These are phyloP conservation scores for Limenitis camilla DNA, from an alignment of 2,888 invertebrate species.

Conservation along the genomic window DNA sequence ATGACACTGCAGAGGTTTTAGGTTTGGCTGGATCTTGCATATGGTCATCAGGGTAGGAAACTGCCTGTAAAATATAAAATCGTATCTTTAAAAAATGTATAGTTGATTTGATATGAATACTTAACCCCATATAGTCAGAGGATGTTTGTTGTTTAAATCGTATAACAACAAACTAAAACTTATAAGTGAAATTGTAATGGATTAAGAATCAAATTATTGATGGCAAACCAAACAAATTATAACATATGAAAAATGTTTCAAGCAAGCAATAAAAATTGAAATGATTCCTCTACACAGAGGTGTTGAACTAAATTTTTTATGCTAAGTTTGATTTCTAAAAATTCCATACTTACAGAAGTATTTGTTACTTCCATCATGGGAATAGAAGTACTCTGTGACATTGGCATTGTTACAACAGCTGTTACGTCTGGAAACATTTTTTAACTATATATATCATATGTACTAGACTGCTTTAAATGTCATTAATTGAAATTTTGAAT, in stretches of 20 bases:
- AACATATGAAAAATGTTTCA: too few species aligned
- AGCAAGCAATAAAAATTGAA: too few species aligned
- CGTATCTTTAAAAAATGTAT: too few species aligned
- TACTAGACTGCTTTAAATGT: too few species aligned
- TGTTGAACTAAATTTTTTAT: neutral
- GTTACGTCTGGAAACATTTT: constrained; percentile 58
- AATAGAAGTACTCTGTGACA: constrained; percentile 62
- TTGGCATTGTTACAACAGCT: constrained; percentile 67
- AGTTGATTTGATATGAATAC: too few species aligned
- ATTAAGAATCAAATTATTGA: too few species aligned
- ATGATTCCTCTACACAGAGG: too few species aligned
- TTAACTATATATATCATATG: neutral
- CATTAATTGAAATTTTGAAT: neutral
- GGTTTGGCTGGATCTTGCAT: constrained; percentile 66
- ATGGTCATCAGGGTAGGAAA: constrained; percentile 63
- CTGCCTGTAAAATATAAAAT: constrained; percentile 40
- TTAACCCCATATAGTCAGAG: too few species aligned
- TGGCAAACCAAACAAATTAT: too few species aligned
- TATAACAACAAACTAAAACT: too few species aligned
- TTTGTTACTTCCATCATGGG: constrained; percentile 70
- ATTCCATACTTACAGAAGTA: constrained; percentile 53
- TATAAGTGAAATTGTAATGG: too few species aligned
- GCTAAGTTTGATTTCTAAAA: neutral
- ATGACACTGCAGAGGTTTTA: constrained; percentile 61
- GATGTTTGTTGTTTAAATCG: too few species aligned